Percentiles rank a stretch among this genome's conserved stretches.
Evolutionary conservation across 2,797 vertebrate species (phyloP).

Genomic region (Sebastes vulpes): DNA sequence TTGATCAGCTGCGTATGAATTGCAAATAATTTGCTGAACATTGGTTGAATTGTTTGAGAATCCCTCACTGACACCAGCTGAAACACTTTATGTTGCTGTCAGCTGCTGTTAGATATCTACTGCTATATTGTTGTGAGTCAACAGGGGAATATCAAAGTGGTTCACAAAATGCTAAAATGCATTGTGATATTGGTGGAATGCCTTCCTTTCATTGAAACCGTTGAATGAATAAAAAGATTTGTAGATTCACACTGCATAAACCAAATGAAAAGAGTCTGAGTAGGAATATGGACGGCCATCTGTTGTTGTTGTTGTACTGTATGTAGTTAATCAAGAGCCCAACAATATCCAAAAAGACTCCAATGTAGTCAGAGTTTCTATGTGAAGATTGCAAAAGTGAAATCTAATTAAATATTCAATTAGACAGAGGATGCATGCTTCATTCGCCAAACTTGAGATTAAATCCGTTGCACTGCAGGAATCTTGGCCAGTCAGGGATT

Average conservation of each 20-base stretch:
- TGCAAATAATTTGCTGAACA: background rate
- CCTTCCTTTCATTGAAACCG: slow-evolving; percentile 2
- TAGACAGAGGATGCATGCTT: slow-evolving; percentile 7
- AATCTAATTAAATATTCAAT: slow-evolving; percentile 22
- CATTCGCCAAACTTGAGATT: slow-evolving; percentile 26
- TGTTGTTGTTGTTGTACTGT: slow-evolving; percentile 9
- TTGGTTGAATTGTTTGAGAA: slow-evolving; percentile 3
- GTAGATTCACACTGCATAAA: slow-evolving; percentile 16
- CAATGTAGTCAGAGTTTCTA: background rate
- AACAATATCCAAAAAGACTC: background rate
- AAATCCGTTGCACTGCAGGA: slow-evolving; percentile 37
- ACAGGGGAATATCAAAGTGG: background rate
- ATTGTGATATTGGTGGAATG: background rate
- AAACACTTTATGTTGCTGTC: background rate
- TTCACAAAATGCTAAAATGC: background rate
- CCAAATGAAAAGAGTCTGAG: slow-evolving; percentile 22
- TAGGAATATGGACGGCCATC: slow-evolving; percentile 19
- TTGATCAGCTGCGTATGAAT: background rate
- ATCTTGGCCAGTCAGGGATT: slow-evolving; percentile 30
- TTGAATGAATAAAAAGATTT: slow-evolving; percentile 11
- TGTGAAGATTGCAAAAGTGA: background rate
- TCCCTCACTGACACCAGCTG: background rate
- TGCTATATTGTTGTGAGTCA: background rate
- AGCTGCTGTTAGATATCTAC: slow-evolving; percentile 1
- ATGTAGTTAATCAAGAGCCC: background rate